phyloP scores from a whole-genome alignment of 2,888 invertebrate species.

The Ypsolopha scabrella region DNA sequence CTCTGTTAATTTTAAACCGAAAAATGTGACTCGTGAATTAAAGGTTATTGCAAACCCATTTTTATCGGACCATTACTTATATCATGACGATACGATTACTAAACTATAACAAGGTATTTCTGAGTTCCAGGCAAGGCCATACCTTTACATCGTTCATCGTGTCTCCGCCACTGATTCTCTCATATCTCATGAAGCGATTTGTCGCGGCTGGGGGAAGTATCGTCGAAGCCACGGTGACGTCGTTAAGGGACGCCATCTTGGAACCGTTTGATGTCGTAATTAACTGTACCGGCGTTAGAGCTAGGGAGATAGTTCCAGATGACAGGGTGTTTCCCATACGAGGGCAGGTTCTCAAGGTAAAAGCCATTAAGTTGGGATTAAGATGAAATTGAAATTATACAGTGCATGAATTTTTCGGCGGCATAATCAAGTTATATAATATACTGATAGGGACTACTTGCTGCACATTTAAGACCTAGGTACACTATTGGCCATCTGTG shows the following conservation, averaged over 20 bases:
- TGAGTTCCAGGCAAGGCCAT: conserved; percentile 66
- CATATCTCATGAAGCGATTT: conserved; percentile 75
- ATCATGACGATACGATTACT: too few species aligned
- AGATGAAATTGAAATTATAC: too few species aligned
- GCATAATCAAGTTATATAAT: too few species aligned
- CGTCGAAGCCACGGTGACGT: conserved; percentile 21
- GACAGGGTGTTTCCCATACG: conserved; percentile 73
- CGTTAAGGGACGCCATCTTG: conserved; percentile 49
- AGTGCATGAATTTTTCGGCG: too few species aligned
- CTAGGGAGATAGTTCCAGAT: conserved; percentile 74
- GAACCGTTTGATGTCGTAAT: conserved; percentile 76
- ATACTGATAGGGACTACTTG: too few species aligned
- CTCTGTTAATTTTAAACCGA: too few species aligned
- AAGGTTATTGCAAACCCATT: too few species aligned
- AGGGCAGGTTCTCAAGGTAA: conserved; percentile 79
- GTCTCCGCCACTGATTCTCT: conserved; percentile 75
- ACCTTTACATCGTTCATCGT: conserved; percentile 76
- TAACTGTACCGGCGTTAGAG: conserved; percentile 82
- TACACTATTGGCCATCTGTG: too few species aligned
- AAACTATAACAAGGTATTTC: too few species aligned
- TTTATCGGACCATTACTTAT: too few species aligned
- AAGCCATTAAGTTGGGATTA: conserved; percentile 1
- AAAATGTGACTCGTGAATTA: too few species aligned
- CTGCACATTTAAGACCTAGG: too few species aligned
- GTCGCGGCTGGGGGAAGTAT: conserved; percentile 72